phyloP scores from a whole-genome alignment of 2,888 invertebrate species.

The Ectobius pallidus region DNA sequence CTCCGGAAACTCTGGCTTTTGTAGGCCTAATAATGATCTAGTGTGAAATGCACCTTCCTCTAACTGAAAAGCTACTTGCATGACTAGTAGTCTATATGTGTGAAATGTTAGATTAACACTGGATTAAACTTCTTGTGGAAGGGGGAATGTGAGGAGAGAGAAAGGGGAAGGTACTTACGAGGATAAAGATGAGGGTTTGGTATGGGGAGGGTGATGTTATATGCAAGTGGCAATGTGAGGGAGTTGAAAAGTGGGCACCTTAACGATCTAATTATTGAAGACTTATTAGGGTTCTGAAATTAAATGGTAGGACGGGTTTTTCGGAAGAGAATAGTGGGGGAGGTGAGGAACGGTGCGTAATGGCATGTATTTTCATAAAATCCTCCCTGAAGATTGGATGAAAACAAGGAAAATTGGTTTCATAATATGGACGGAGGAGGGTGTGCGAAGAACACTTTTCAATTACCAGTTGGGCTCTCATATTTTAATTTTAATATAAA shows the following conservation, averaged over 20 bases:
- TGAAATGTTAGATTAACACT: slow-evolving; percentile 14
- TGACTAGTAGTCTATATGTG: slow-evolving; percentile 15
- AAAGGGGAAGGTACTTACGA: neutral
- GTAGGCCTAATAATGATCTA: no score
- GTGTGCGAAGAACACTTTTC: neutral
- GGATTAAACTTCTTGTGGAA: neutral
- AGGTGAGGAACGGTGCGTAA: slow-evolving; percentile 2
- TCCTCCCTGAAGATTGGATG: slow-evolving; percentile 7
- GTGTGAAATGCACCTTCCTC: no score
- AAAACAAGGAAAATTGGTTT: slow-evolving; percentile 18
- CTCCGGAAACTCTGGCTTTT: no score
- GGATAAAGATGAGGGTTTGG: slow-evolving; percentile 1
- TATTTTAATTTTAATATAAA: slow-evolving; percentile 3
- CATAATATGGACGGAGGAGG: neutral
- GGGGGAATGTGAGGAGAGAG: neutral
- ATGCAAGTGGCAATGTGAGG: slow-evolving; percentile 6
- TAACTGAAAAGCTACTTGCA: neutral
- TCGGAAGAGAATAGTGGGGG: neutral
- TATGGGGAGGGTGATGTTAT: neutral
- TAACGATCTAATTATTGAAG: slow-evolving; percentile 32
- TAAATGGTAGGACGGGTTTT: slow-evolving; percentile 19
- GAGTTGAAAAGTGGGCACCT: neutral
- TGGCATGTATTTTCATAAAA: slow-evolving; percentile 22
- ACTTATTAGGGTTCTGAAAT: slow-evolving; percentile 30
- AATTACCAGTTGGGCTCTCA: neutral